Percentiles rank a stretch among this genome's conserved stretches.
Conservation (phyloP, 2,113 vertebrate species). For the Prochilodus magdalenae region DNA sequence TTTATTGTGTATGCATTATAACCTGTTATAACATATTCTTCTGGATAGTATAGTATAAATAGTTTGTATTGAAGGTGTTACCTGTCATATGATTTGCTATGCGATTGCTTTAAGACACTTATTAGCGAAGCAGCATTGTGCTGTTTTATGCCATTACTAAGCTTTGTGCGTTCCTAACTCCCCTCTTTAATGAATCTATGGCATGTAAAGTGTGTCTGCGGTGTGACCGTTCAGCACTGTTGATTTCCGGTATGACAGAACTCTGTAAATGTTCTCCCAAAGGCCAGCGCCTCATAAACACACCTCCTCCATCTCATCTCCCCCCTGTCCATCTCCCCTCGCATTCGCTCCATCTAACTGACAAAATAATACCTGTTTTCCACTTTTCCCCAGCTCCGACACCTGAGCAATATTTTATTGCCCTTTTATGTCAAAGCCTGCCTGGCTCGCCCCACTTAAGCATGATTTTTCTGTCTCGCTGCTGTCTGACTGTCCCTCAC, state of each 20-base stretch:
- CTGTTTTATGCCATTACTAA: neutral
- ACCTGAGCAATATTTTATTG: constrained; percentile 54
- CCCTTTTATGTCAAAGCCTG: constrained; percentile 51
- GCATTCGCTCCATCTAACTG: constrained; percentile 39
- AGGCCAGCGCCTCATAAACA: constrained; percentile 33
- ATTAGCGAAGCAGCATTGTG: too few relatives aligned
- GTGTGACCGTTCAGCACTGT: neutral
- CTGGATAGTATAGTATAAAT: too few relatives aligned
- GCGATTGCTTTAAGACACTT: too few relatives aligned
- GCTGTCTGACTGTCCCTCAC: constrained; percentile 29
- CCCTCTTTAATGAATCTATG: neutral
- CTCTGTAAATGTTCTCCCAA: neutral
- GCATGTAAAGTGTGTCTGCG: neutral
- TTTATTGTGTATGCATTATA: too few relatives aligned
- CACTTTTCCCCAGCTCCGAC: constrained; percentile 29
- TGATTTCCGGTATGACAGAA: constrained; percentile 10
- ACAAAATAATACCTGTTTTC: constrained; percentile 53
- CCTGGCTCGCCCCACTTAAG: constrained; percentile 40
- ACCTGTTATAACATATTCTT: too few relatives aligned
- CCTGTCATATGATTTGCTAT: too few relatives aligned
- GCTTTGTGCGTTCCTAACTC: neutral
- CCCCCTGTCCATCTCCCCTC: constrained; percentile 17
- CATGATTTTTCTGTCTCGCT: constrained; percentile 48
- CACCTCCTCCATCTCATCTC: constrained; percentile 41
- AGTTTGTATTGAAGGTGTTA: too few relatives aligned